These are phyloP conservation scores for Phymorhynchus buccinoides DNA, from an alignment of 1,140 invertebrate species.

Conservation along the genomic window DNA sequence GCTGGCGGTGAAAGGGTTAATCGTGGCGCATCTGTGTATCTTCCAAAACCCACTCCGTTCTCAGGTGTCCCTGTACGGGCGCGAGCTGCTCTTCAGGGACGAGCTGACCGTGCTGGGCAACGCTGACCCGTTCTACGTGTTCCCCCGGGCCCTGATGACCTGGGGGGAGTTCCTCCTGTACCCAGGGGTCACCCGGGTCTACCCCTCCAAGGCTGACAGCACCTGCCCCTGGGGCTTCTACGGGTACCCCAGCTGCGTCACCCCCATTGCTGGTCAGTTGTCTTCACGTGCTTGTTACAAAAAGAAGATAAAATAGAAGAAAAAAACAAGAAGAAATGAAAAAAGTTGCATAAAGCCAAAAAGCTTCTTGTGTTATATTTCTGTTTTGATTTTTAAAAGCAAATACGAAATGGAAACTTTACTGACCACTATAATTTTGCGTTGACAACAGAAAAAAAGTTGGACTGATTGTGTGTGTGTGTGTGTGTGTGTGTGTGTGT, in stretches of 20 bases:
- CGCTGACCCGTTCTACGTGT: conserved; percentile 32
- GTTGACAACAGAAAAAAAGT: no score
- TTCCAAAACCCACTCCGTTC: no score
- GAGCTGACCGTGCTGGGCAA: conserved; percentile 44
- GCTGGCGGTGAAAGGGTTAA: no score
- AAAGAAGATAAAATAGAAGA: not conserved
- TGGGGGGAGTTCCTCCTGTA: conserved; percentile 40
- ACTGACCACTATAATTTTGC: no score
- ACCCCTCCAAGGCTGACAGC: conserved; percentile 36
- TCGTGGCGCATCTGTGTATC: no score
- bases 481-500: no score
- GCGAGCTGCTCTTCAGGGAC: conserved; percentile 29
- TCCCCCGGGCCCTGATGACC: conserved; percentile 32
- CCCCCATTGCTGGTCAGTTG: not conserved
- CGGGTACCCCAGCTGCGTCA: conserved; percentile 24
- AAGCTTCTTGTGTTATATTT: no score
- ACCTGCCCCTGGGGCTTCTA: conserved; percentile 33
- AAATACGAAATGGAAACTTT: not conserved
- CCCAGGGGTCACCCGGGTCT: conserved; percentile 35
- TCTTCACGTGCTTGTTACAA: not conserved
- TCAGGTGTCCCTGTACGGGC: conserved; percentile 40
- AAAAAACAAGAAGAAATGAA: not conserved
- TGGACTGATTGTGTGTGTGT: no score
- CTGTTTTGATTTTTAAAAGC: not conserved
- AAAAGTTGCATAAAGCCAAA: no score